Conservation (phyloP, 2,797 vertebrate species). For the Protosalanx chinensis region DNA sequence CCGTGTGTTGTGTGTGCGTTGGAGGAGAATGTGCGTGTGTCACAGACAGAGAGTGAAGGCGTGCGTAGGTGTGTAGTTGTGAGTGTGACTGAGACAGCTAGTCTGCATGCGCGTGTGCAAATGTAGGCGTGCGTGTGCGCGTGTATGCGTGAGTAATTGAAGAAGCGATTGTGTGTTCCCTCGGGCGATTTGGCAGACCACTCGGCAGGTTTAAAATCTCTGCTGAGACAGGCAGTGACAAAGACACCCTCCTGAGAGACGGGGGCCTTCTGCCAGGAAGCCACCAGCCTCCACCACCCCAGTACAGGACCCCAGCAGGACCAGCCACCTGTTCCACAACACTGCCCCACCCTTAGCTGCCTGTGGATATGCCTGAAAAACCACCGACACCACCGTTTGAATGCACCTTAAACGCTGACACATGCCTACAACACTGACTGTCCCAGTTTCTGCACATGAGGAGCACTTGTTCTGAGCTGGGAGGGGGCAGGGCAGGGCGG, state of each 20-base stretch:
- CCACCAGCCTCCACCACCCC: neutral
- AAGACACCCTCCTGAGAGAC: neutral
- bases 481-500: too few species aligned
- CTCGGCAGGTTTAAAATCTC: neutral
- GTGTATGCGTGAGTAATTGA: neutral
- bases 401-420: neutral
- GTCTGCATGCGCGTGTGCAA: neutral
- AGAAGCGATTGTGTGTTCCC: too few species aligned
- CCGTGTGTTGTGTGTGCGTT: neutral
- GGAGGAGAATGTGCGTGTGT: neutral
- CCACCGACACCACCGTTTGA: neutral
- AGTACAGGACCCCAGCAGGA: neutral
- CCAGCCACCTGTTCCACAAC: neutral
- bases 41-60: too few species aligned
- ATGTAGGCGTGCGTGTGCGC: neutral
- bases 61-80: neutral
- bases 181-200: neutral
- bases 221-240: constrained; percentile 5
- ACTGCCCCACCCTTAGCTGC: neutral
- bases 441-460: neutral
- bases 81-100: neutral
- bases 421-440: neutral
- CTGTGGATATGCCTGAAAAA: constrained; percentile 1
- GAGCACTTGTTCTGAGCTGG: too few species aligned
- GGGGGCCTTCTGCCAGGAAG: neutral